phyloP scores from a whole-genome alignment of 2,888 invertebrate species.

The Endotricha flammealis region DNA sequence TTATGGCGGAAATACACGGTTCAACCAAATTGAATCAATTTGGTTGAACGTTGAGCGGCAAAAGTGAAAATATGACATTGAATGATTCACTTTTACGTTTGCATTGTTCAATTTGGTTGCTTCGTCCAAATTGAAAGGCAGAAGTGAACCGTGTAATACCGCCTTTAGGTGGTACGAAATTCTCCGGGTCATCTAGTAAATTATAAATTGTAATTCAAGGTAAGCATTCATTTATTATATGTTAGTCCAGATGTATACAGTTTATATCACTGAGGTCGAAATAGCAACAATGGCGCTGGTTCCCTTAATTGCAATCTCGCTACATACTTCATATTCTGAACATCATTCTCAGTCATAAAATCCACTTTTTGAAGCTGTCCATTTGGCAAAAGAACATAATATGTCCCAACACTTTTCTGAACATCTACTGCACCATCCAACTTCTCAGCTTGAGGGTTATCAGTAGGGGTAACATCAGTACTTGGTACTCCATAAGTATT shows the following conservation, averaged over 20 bases:
- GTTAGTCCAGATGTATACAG: background rate
- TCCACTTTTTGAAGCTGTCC: constrained; percentile 80
- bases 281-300: constrained; percentile 49
- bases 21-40: too few relatives aligned
- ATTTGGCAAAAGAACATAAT: constrained; percentile 81
- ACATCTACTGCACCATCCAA: constrained; percentile 60
- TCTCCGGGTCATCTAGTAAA: too few relatives aligned
- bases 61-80: too few relatives aligned
- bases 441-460: constrained; percentile 53
- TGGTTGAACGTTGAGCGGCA: too few relatives aligned
- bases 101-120: too few relatives aligned
- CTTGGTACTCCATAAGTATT: constrained; percentile 49
- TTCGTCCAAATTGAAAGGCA: too few relatives aligned
- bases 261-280: constrained; percentile 36
- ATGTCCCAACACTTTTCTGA: constrained; percentile 75
- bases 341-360: constrained; percentile 71
- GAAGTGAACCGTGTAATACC: too few relatives aligned
- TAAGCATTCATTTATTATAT: background rate
- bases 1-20: too few relatives aligned
- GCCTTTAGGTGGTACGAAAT: too few relatives aligned
- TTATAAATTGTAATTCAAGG: too few relatives aligned
- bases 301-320: constrained; percentile 76
- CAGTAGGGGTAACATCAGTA: constrained; percentile 49
- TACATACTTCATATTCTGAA: constrained; percentile 79
- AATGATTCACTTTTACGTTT: too few relatives aligned